Conservation (phyloP, 2,113 vertebrate species). For the Pseudois nayaur region DNA sequence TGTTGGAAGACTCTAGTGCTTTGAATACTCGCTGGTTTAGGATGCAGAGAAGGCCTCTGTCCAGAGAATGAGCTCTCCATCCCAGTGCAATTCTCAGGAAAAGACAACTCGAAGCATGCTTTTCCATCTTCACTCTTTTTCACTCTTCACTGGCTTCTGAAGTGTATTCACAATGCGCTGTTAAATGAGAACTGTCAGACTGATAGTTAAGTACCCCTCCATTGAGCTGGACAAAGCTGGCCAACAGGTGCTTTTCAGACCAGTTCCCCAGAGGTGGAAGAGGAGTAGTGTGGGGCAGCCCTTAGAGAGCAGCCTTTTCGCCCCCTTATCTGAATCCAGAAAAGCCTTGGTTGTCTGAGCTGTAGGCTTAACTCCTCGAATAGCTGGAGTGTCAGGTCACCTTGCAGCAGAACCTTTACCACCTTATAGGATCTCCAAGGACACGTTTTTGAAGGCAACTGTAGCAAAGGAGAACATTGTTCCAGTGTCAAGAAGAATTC, state of each 20-base stretch:
- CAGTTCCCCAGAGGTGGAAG: not conserved
- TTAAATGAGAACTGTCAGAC: not conserved
- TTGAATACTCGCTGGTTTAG: not conserved
- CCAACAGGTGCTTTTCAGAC: not conserved
- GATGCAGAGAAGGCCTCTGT: not conserved
- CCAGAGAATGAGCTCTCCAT: not conserved
- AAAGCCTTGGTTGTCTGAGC: not conserved
- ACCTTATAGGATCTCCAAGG: not conserved
- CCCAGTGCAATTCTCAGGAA: not conserved
- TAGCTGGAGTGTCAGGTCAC: not conserved
- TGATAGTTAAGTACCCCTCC: not conserved
- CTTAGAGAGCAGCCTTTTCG: not conserved
- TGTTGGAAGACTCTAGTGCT: not conserved
- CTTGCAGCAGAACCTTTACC: not conserved
- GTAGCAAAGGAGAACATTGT: not conserved
- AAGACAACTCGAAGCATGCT: not conserved
- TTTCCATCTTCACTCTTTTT: not conserved
- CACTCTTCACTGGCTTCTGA: not conserved
- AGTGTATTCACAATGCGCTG: not conserved
- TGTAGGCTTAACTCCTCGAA: not conserved
- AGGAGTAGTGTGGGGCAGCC: not conserved
- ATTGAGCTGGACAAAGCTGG: not conserved
- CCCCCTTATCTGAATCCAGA: not conserved
- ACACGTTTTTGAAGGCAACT: not conserved
- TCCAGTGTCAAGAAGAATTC: not conserved